A percentile compares a stretch with the other conserved stretches of the same genome.
These are phyloP conservation scores for Misgurnus anguillicaudatus DNA, from an alignment of 2,113 vertebrate genomes.

Conservation along the genomic window DNA sequence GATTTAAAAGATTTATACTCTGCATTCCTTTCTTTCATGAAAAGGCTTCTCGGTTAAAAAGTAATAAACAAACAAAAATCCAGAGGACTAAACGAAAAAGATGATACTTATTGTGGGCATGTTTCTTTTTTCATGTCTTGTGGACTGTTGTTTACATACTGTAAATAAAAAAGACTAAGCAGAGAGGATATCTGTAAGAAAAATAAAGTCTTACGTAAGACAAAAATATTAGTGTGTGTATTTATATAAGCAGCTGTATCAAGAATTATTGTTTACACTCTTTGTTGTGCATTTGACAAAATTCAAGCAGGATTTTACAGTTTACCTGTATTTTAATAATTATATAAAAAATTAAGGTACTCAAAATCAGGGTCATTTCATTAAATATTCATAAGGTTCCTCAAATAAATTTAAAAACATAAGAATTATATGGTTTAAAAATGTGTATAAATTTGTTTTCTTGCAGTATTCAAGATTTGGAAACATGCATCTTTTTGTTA, in stretches of 20 bases:
- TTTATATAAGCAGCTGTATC: background rate
- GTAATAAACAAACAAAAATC: slow-evolving; percentile 1
- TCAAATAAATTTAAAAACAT: too few species aligned
- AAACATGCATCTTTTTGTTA: too few species aligned
- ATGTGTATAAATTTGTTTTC: too few species aligned
- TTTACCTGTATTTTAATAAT: too few species aligned
- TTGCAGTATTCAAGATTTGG: too few species aligned
- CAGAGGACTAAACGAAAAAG: slow-evolving; percentile 51
- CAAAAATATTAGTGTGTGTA: background rate
- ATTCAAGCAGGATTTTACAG: background rate
- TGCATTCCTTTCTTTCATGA: slow-evolving; percentile 60
- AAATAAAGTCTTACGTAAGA: slow-evolving; percentile 43
- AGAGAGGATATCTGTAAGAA: slow-evolving; percentile 49
- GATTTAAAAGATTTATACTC: slow-evolving; percentile 26
- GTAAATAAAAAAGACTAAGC: slow-evolving; percentile 72
- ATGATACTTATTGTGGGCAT: slow-evolving; percentile 69
- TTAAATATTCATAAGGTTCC: too few species aligned
- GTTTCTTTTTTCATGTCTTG: slow-evolving; percentile 69
- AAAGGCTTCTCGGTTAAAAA: slow-evolving; percentile 47
- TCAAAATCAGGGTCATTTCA: too few species aligned
- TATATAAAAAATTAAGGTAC: too few species aligned
- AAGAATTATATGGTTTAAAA: too few species aligned
- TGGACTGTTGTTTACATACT: slow-evolving; percentile 76
- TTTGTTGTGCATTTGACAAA: background rate
- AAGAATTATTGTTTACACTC: background rate